Base-by-base conservation (phyloP, 2,888 invertebrate genomes). In the Drosophila neotestacea region DNA sequence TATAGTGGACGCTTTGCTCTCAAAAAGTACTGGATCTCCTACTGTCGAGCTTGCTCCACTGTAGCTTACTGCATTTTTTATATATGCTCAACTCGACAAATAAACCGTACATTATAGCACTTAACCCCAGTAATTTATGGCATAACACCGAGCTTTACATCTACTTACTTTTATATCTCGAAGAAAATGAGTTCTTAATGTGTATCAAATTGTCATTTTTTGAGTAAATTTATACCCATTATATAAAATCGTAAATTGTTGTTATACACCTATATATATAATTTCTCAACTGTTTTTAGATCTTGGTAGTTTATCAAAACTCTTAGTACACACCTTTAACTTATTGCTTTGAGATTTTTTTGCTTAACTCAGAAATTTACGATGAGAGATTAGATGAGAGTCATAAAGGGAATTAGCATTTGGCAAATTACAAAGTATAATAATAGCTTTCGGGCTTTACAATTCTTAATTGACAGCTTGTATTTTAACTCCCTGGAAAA, bases 111-210 rank as follows among this genome's bases (percentile, higher is more conserved):
- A 46, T 44, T 44, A 34, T 39, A 22, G 11, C 6, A 56, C 44
- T 56, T 63, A 63, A 27, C 42, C 59, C 44, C 6, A 30, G 6
- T 62, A 28, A 77, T 77, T 73, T 73, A 77, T 56, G 50, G 44
- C 52, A n/a, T 27, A 47, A 46, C 30, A 41, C 52, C n/a, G 28
- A 52, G 36, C 30, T 30, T 30, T 6, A 30, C 34, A 16, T 16
- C 22, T 52, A 13, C 6, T 51, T 52, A 13, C 6, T 51, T 38
- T 9, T n/a, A 4, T 28, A 50, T 28, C 41, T 44, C 42, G 44
- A 46, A 42, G 36, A 7, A 59, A 50, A 58, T 52, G 16, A 28
- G 16, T 22, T 54, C 28, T 11, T 34, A 44, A 34, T 47, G 58
- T 42, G 32, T 47, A 38, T 58, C 39, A 22, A 55, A 55, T 46